A percentile compares a stretch with the other conserved stretches of the same genome.
These are phyloP conservation scores for Drosophila pseudotakahashii DNA, from an alignment of 2,888 invertebrate species.

Conservation along the genomic window DNA sequence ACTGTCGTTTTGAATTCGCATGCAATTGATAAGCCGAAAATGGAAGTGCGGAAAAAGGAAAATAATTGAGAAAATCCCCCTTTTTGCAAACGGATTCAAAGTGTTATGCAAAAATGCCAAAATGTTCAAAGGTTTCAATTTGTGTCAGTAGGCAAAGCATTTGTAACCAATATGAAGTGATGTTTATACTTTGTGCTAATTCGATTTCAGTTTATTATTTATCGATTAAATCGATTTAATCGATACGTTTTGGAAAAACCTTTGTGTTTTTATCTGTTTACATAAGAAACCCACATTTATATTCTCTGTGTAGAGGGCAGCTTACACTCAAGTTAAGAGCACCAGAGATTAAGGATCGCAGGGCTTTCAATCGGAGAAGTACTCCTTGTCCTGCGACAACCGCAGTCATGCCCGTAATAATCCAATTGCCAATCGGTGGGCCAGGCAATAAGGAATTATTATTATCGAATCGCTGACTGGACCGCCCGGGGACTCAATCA, in stretches of 20 bases:
- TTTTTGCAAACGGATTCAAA: conserved; percentile 15
- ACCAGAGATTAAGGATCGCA: conserved; percentile 7
- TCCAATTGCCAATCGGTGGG: conserved; percentile 15
- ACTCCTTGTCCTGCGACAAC: conserved; percentile 2
- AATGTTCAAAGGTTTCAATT: conserved; percentile 18
- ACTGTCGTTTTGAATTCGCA: conserved; percentile 45
- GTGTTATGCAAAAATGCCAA: conserved; percentile 19
- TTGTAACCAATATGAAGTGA: background rate
- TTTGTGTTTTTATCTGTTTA: too few relatives aligned
- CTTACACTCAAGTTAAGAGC: background rate
- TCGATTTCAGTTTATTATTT: too few relatives aligned
- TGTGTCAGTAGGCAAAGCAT: conserved; percentile 10
- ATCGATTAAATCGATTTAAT: too few relatives aligned
- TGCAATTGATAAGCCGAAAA: conserved; percentile 48
- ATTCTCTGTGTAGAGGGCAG: background rate
- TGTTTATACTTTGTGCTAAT: too few relatives aligned
- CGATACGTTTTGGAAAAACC: too few relatives aligned
- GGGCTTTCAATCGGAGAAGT: conserved; percentile 11
- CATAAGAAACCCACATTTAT: too few relatives aligned
- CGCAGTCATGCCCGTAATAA: conserved; percentile 21
- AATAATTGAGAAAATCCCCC: conserved; percentile 33
- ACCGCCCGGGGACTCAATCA: conserved; percentile 39
- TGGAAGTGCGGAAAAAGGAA: conserved; percentile 40
- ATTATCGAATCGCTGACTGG: conserved; percentile 52
- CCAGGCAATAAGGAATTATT: conserved; percentile 68